These are phyloP conservation scores for Pangasius krempfi DNA, from an alignment of 2,797 vertebrate species.

Conservation along the genomic window DNA sequence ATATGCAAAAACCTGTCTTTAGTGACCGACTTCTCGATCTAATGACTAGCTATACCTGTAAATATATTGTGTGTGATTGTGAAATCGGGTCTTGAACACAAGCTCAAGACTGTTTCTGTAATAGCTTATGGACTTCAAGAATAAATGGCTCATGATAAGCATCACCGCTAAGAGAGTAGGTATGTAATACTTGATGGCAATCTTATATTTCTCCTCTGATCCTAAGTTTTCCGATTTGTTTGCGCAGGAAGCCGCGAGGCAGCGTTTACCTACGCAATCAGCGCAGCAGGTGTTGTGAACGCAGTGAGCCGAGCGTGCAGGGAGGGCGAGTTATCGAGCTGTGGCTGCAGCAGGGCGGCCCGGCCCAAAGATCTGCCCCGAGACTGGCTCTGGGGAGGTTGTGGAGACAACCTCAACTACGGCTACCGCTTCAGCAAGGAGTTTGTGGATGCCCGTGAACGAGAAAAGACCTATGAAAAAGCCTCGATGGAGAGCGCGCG, in stretches of 20 bases:
- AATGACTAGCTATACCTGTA: not conserved
- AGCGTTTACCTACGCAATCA: constrained; percentile 94
- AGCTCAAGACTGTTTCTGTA: not conserved
- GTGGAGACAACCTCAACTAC: constrained; percentile 95
- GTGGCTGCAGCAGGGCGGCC: constrained; percentile 91
- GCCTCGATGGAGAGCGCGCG: constrained; percentile 88
- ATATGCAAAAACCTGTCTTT: not conserved
- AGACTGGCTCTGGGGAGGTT: constrained; percentile 99
- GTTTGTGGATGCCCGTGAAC: constrained; percentile 95
- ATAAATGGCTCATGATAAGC: not conserved
- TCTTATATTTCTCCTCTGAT: not conserved
- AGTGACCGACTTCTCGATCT: not conserved
- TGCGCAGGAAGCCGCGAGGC: constrained; percentile 91
- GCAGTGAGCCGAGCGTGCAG: constrained; percentile 95
- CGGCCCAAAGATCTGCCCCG: constrained; percentile 93
- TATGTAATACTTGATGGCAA: not conserved
- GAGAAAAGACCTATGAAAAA: constrained; percentile 90
- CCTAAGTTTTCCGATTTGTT: not conserved
- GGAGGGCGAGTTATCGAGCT: constrained; percentile 95
- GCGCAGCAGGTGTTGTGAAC: constrained; percentile 93
- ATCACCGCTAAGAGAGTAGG: not conserved
- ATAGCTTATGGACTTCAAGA: not conserved
- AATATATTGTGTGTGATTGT: not conserved
- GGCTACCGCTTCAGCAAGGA: constrained; percentile 97
- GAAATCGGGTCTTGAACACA: not conserved